A percentile compares a stretch with the other conserved stretches of the same genome.
Evolutionary conservation across 2,113 vertebrate species (phyloP).

Genomic region (Protobothrops flavoviridis): DNA sequence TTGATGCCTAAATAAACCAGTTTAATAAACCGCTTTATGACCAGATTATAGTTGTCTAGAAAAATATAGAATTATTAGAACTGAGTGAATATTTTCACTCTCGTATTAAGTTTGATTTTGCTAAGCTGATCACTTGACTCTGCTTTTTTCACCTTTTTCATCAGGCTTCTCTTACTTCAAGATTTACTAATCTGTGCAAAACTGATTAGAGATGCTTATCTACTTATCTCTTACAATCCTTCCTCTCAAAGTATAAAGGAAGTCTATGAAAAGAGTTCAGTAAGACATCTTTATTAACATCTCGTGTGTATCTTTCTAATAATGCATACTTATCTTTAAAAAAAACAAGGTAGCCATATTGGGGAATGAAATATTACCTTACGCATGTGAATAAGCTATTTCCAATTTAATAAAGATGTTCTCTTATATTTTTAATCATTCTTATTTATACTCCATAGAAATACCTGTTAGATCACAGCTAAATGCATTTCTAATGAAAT

Average conservation of each 20-base stretch:
- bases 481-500: neutral
- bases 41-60: neutral
- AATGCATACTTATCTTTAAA: too few species aligned
- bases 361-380: neutral
- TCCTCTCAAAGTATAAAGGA: neutral
- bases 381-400: neutral
- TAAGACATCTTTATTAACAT: neutral
- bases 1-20: neutral
- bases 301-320: neutral
- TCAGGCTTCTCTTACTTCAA: neutral
- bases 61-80: neutral
- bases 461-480: neutral
- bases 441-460: neutral
- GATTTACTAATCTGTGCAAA: neutral
- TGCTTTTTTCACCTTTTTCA: neutral
- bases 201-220: neutral
- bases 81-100: neutral
- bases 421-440: neutral
- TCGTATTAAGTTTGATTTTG: neutral
- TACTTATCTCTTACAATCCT: neutral
- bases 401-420: neutral
- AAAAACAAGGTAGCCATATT: neutral
- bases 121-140: neutral
- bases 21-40: neutral
- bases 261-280: neutral